A percentile compares a stretch with the other conserved stretches of the same genome.
Evolutionary conservation across 1,140 invertebrate genomes (phyloP).

Genomic region (Panagrolaimus sp.): DNA sequence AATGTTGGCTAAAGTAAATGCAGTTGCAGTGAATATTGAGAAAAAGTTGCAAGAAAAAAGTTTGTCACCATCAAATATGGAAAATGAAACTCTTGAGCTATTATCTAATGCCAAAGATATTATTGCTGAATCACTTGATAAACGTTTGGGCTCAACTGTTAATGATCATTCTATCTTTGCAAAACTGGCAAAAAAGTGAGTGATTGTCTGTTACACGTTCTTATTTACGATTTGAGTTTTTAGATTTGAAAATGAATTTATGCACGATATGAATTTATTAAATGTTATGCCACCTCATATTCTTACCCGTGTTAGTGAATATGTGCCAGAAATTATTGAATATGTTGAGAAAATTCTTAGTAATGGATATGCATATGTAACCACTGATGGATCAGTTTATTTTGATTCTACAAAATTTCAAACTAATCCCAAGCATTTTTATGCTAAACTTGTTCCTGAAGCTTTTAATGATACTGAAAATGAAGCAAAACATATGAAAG

Average conservation of each 20-base stretch:
- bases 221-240: conserved; percentile 62
- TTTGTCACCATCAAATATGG: conserved; percentile 22
- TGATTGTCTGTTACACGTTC: conserved; percentile 12
- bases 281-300: conserved; percentile 70
- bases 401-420: conserved; percentile 90
- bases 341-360: conserved; percentile 86
- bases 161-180: conserved; percentile 85
- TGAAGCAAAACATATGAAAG: conserved; percentile 63
- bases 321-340: conserved; percentile 85
- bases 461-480: conserved; percentile 82
- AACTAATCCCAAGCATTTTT: conserved; percentile 75
- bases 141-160: conserved; percentile 69
- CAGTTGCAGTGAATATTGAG: conserved; percentile 25
- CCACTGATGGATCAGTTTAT: conserved; percentile 66
- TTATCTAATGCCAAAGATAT: conserved; percentile 65
- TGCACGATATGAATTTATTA: conserved; percentile 88
- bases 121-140: conserved; percentile 86
- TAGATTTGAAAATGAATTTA: conserved; percentile 87
- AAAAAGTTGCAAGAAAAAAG: conserved; percentile 28
- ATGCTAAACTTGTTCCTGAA: conserved; percentile 93
- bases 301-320: conserved; percentile 93
- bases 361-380: conserved; percentile 66
- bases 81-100: conserved; percentile 20
- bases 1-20: conserved; percentile 62
- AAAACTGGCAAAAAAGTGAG: conserved; percentile 63